Conservation (phyloP, 1,140 invertebrate genomes). For the Lepeophtheirus salmonis region DNA sequence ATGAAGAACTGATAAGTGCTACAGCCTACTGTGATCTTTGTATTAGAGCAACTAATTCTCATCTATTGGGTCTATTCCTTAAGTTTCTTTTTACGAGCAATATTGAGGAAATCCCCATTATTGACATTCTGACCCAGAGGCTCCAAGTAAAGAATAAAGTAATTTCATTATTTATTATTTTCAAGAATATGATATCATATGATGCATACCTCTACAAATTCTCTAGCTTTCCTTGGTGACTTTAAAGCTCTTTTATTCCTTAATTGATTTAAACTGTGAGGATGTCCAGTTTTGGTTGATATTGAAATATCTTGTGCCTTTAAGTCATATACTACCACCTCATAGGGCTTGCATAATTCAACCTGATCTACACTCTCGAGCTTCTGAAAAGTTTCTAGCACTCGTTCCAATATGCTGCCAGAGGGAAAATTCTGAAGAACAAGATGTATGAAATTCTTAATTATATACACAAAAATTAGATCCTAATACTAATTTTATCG, state of each 20-base stretch:
- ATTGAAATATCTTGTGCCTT: constrained; percentile 64
- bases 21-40: constrained; percentile 79
- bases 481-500: background rate
- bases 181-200: background rate
- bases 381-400: constrained; percentile 58
- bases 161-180: no score
- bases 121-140: constrained; percentile 54
- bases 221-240: constrained; percentile 70
- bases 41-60: constrained; percentile 60
- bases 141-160: constrained; percentile 33
- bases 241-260: constrained; percentile 66
- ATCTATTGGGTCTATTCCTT: constrained; percentile 57
- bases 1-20: constrained; percentile 68
- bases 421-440: constrained; percentile 11
- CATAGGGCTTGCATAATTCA: constrained; percentile 52
- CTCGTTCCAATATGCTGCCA: constrained; percentile 44
- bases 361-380: constrained; percentile 55
- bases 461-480: background rate
- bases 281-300: constrained; percentile 87
- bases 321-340: constrained; percentile 72
- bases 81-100: constrained; percentile 64
- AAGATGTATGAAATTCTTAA: no score
- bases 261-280: constrained; percentile 82
- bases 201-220: constrained; percentile 18
- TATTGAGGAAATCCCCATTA: constrained; percentile 51